phyloP scores from a whole-genome alignment of 2,797 vertebrate species.

The Taenioides sp. region DNA sequence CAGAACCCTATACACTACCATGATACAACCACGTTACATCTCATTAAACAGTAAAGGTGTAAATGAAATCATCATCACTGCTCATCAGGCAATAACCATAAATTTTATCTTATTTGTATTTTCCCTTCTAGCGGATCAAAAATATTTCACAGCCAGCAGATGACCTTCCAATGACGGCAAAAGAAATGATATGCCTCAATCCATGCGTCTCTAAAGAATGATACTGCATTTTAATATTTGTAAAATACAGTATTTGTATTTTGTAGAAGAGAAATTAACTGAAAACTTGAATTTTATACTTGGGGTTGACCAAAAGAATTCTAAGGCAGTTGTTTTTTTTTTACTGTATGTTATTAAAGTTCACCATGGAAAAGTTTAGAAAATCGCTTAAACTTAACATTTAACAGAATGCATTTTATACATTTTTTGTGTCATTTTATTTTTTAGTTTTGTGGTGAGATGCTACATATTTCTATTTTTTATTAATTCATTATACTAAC shows the following conservation, averaged over 20 bases:
- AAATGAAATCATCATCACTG: no score
- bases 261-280: not conserved
- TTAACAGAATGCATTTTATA: not conserved
- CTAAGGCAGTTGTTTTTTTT: no score
- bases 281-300: not conserved
- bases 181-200: slow-evolving; percentile 31
- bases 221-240: not conserved
- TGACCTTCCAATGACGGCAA: slow-evolving; percentile 54
- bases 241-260: not conserved
- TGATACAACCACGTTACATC: not conserved
- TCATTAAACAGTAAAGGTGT: not conserved
- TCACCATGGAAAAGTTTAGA: not conserved
- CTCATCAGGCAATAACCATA: not conserved
- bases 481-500: no score
- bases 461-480: no score
- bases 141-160: slow-evolving; percentile 38
- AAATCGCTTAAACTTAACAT: not conserved
- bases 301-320: not conserved
- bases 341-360: no score
- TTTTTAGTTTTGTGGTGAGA: not conserved
- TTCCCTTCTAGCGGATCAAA: slow-evolving; percentile 57
- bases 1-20: not conserved
- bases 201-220: not conserved
- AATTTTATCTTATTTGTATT: not conserved
- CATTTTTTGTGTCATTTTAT: not conserved